Base-by-base conservation (phyloP, 1,140 invertebrate genomes). In the Pantala flavescens region DNA sequence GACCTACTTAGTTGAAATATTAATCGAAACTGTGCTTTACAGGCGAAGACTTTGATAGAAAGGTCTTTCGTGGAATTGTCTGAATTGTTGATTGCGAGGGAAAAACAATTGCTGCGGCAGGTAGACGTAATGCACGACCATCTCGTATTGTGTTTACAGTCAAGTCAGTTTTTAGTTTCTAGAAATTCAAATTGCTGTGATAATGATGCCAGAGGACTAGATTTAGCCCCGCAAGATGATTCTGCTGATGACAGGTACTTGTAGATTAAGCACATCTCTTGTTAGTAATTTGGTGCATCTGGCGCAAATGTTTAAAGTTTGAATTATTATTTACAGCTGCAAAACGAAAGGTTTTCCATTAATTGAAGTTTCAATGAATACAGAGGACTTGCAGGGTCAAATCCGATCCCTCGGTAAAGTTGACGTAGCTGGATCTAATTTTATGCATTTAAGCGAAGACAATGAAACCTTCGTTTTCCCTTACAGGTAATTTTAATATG, bases 361-460 rank as follows among this genome's bases (percentile, higher is more conserved):
- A 19, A 63, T 63, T 63, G 49, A 63, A 19, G 49, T 63, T 63
- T 63, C 49, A 63, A 63, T 63, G 14, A 21, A 63, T 63, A 63
- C 49, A 7, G n/a, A 63, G 3, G 49, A 63, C 1, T 21, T 63
- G 16, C 16, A 7, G n/a, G 49, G 12, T 3, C 49, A 63, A 21
- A 63, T 63, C 49, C 49, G 14, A 7, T 19, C 49, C 2, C 16
- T 63, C 5, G 49, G 49, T 63, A 63, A 63, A 63, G 49, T 63
- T 12, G 49, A 63, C 5, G n/a, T 63, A 21, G n/a, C 49, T 19
- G 49, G 49, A 21, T 19, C 49, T 5, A 63, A 21, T 63, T 63
- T 63, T 63, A 63, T 63, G 49, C 49, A 63, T 63, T 21, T 63
- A 21, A 63, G 49, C n/a, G 49, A 63, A 63, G 49, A 63, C 49